A percentile compares a stretch with the other conserved stretches of the same genome.
Evolutionary conservation across 2,113 vertebrate genomes (phyloP).

Genomic region (Varanus komodoensis): DNA sequence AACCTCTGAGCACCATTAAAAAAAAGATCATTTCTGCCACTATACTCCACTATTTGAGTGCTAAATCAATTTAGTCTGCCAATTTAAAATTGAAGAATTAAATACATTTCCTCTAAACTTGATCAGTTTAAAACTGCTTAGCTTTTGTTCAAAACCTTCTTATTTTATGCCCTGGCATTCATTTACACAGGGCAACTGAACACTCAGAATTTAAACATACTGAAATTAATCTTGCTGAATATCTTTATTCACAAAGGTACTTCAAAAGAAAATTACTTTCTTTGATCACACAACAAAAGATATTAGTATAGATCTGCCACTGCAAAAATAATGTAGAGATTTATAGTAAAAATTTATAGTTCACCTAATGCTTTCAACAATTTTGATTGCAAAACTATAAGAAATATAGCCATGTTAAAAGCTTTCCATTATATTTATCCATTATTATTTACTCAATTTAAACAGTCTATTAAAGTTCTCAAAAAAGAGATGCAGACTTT

Average conservation of each 20-base stretch:
- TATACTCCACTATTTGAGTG: background rate
- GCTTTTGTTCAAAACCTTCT: background rate
- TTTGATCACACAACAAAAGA: background rate
- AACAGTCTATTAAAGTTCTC: background rate
- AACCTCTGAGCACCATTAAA: background rate
- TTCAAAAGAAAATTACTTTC: background rate
- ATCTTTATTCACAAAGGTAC: background rate
- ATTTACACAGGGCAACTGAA: background rate
- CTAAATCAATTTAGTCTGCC: background rate
- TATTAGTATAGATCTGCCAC: background rate
- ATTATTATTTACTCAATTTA: slow-evolving; percentile 45
- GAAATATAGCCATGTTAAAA: background rate
- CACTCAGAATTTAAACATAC: background rate
- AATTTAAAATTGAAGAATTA: background rate
- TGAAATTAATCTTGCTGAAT: background rate
- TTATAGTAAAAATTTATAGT: slow-evolving; percentile 7
- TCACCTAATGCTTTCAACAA: background rate
- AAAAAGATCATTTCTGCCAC: background rate
- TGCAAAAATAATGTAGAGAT: slow-evolving; percentile 5
- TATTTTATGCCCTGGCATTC: background rate
- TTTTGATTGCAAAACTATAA: background rate
- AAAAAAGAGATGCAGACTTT: background rate
- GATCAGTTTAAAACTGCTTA: background rate
- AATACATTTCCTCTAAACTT: background rate
- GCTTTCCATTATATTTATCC: background rate